phyloP scores from a whole-genome alignment of 2,888 invertebrate species.

The Aethes cnicana region DNA sequence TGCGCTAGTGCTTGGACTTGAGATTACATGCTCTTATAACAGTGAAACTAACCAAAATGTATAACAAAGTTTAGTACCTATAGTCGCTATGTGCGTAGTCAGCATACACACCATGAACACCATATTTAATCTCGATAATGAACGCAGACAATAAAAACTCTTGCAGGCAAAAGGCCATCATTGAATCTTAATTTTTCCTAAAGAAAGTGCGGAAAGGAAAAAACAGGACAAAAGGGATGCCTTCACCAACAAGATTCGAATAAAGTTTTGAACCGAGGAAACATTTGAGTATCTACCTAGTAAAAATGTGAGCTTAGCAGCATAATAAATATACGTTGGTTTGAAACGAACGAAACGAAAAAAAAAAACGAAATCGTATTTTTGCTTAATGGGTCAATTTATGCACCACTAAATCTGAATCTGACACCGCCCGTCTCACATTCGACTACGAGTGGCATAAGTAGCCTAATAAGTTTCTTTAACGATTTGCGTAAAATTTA shows the following conservation, averaged over 20 bases:
- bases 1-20: no score
- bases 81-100: no score
- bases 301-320: slow-evolving; percentile 39
- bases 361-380: slow-evolving; percentile 38
- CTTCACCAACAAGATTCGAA: slow-evolving; percentile 38
- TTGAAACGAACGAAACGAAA: no score
- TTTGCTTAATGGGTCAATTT: slow-evolving; percentile 49
- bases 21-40: no score
- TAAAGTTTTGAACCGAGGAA: slow-evolving; percentile 35
- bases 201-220: slow-evolving; percentile 34
- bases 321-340: slow-evolving; percentile 42
- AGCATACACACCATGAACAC: no score
- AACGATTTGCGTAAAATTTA: not conserved
- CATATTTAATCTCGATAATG: no score
- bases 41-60: no score
- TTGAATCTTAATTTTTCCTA: slow-evolving; percentile 20
- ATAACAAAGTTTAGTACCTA: no score
- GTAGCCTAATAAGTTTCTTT: slow-evolving; percentile 33
- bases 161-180: not conserved
- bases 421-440: slow-evolving; percentile 40
- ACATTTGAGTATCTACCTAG: slow-evolving; percentile 30
- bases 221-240: slow-evolving; percentile 47
- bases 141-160: slow-evolving; percentile 9
- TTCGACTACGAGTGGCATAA: slow-evolving; percentile 33
- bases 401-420: slow-evolving; percentile 53